phyloP scores from a whole-genome alignment of 2,797 vertebrate species.

The Amblyraja radiata region DNA sequence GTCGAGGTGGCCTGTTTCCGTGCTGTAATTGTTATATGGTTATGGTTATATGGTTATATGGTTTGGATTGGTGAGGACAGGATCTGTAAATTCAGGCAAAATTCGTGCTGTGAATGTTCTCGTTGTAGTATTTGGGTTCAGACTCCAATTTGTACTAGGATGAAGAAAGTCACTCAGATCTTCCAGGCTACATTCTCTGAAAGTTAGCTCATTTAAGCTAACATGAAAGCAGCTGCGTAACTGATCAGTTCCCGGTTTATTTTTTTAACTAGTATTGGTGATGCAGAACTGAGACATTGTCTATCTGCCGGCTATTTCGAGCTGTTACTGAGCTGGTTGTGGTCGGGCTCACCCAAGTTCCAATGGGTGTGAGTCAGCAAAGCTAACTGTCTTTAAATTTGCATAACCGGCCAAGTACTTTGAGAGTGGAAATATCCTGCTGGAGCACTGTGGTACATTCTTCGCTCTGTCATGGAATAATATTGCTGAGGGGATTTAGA shows the following conservation, averaged over 20 bases:
- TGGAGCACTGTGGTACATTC: background rate
- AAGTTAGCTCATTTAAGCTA: background rate
- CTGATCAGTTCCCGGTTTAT: background rate
- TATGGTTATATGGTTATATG: too few species aligned
- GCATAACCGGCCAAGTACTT: constrained; percentile 12
- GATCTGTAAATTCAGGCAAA: background rate
- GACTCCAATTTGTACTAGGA: background rate
- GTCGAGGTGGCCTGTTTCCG: too few species aligned
- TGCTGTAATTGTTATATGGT: too few species aligned
- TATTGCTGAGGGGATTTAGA: background rate
- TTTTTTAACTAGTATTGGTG: background rate
- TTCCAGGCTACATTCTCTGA: background rate
- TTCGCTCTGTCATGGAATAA: background rate
- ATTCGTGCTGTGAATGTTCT: background rate
- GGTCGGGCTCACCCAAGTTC: background rate
- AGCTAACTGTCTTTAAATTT: constrained; percentile 11
- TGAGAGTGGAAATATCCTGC: constrained; percentile 9
- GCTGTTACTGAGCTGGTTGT: constrained; percentile 10
- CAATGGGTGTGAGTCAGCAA: constrained; percentile 33
- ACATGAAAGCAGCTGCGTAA: background rate
- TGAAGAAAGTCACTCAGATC: background rate
- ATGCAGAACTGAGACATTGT: background rate
- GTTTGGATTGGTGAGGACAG: background rate
- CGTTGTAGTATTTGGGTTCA: background rate
- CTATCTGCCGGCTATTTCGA: background rate